A percentile compares a stretch with the other conserved stretches of the same genome.
Conservation (phyloP, 2,888 invertebrate genomes). For the Apantesis nais region DNA sequence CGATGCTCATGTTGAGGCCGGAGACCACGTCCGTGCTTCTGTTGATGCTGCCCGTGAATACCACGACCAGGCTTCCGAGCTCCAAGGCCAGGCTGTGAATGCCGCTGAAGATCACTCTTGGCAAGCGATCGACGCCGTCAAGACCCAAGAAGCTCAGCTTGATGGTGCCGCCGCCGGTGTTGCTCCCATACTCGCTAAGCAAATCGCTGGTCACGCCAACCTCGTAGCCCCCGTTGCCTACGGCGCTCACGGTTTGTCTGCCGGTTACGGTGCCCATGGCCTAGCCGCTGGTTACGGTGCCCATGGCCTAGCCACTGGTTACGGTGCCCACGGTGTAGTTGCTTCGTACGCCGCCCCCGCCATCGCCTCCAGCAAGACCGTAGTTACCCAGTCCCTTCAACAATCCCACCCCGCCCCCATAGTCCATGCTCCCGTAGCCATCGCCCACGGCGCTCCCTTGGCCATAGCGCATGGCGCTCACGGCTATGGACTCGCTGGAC, state of each 20-base stretch:
- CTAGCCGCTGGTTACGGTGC: constrained; percentile 52
- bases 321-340: constrained; percentile 48
- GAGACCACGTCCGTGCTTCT: constrained; percentile 79
- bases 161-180: constrained; percentile 81
- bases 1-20: constrained; percentile 78
- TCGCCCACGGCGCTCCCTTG: constrained; percentile 49
- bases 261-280: constrained; percentile 52
- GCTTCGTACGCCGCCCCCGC: constrained; percentile 52
- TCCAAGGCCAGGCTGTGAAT: constrained; percentile 79
- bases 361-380: constrained; percentile 62
- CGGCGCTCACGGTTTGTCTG: constrained; percentile 52
- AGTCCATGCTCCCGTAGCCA: constrained; percentile 46
- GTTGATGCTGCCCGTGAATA: constrained; percentile 75
- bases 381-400: constrained; percentile 69
- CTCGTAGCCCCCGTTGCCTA: constrained; percentile 43
- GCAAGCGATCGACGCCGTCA: constrained; percentile 78
- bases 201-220: constrained; percentile 71
- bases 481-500: constrained; percentile 56
- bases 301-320: constrained; percentile 42
- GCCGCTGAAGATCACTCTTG: constrained; percentile 81
- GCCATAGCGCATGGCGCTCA: constrained; percentile 43
- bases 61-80: constrained; percentile 79
- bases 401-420: constrained; percentile 75
- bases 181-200: constrained; percentile 77
- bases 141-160: constrained; percentile 76